A percentile compares a stretch with the other conserved stretches of the same genome.
These are phyloP conservation scores for Periphyllus acericola DNA, from an alignment of 2,888 invertebrate genomes.

Conservation along the genomic window DNA sequence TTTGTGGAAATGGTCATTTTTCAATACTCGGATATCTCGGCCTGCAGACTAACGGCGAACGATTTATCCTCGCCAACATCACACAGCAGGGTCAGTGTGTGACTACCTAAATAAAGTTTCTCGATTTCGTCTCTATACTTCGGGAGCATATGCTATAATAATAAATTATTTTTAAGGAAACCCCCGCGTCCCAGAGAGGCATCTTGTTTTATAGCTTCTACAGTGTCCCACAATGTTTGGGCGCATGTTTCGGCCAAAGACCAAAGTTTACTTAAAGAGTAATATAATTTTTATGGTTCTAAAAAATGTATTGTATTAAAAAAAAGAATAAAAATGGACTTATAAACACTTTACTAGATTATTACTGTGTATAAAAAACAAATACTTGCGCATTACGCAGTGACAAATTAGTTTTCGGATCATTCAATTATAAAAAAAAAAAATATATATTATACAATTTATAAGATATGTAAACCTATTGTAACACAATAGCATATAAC, in stretches of 20 bases:
- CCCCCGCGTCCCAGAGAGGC: background rate
- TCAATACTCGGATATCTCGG: slow-evolving; percentile 35
- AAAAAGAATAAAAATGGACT: background rate
- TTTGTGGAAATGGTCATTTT: slow-evolving; percentile 40
- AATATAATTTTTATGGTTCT: no score
- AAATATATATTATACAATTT: no score
- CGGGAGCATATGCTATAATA: slow-evolving; percentile 10
- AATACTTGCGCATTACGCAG: background rate
- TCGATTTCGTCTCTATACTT: slow-evolving; percentile 37
- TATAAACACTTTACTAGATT: no score
- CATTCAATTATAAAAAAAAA: no score
- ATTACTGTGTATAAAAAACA: background rate
- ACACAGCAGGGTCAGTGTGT: background rate
- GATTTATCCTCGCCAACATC: slow-evolving; percentile 35
- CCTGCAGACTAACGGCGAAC: slow-evolving; percentile 24
- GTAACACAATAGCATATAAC: no score
- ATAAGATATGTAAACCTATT: no score
- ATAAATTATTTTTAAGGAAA: slow-evolving; percentile 34
- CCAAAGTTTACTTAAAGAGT: no score
- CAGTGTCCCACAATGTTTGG: background rate
- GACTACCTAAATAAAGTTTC: slow-evolving; percentile 30
- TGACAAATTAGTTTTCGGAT: no score
- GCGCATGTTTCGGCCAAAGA: background rate
- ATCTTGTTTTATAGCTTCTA: background rate
- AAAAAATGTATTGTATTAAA: background rate